Percentiles rank a stretch among this genome's conserved stretches.
These are phyloP conservation scores for Himantopus leucocephalus DNA, from an alignment of 2,113 vertebrate genomes.

Conservation along the genomic window DNA sequence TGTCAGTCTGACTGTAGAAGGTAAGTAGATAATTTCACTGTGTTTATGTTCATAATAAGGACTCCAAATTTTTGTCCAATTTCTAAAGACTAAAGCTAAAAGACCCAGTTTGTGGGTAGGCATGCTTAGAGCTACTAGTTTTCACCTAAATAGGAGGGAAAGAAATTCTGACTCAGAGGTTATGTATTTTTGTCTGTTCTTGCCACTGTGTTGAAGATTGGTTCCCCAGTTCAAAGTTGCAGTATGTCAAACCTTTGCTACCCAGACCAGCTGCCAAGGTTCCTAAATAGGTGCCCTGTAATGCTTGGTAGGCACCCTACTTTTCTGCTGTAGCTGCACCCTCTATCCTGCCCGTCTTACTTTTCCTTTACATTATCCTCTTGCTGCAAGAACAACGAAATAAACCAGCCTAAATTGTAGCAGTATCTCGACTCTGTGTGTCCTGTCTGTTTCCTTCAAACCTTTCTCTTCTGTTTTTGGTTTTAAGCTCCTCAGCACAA, in stretches of 20 bases:
- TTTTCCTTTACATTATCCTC: neutral
- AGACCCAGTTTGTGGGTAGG: neutral
- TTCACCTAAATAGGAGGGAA: neutral
- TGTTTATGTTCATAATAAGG: neutral
- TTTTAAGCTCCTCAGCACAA: neutral
- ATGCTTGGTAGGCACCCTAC: neutral
- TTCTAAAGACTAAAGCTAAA: neutral
- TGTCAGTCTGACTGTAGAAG: conserved; percentile 54
- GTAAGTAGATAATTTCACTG: conserved; percentile 49
- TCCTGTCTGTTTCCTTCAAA: neutral
- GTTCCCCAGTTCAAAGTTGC: neutral
- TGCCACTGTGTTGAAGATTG: neutral
- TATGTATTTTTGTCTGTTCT: neutral
- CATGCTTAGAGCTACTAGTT: neutral
- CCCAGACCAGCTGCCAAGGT: neutral
- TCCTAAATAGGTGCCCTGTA: neutral
- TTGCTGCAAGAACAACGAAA: neutral
- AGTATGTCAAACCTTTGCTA: neutral
- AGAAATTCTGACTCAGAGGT: neutral
- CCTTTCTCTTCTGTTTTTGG: neutral
- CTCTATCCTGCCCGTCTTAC: neutral
- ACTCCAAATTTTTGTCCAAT: neutral
- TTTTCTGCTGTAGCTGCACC: neutral
- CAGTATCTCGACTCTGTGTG: neutral
- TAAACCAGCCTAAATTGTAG: neutral